Evolutionary conservation across 1,140 invertebrate genomes (phyloP), one percentile per base, ranked within the genome.

Genomic region (Sminthurinus signatus): DNA sequence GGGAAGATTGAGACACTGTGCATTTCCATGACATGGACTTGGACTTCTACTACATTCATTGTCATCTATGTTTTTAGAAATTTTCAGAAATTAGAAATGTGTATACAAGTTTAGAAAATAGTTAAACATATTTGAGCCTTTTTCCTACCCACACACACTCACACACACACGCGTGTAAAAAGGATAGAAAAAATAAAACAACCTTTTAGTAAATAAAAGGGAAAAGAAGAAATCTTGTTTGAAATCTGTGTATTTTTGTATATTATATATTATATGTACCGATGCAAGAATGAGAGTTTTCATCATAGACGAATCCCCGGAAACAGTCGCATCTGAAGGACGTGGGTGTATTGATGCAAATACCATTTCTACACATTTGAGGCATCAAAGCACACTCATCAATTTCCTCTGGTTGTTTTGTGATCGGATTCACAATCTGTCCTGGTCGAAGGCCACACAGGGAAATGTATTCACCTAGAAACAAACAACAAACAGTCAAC

Each of bases 341-440:
- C 0, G 86, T 86, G 8, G 86, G 85, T 0, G 85, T 88, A 74
- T 91, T 89, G 71, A 92, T 82, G 72, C 91, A 93, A 36, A 77
- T 73, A 39, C 62, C 91, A 70, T 93, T 88, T 54, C 84, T 85
- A 78, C 91, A 95, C 79, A 91, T 85, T 27, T 85, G 83, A 17
- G 88, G 87, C 85, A 90, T 91, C 46, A 88, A 78, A 14, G 82
- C 78, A 73, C 91, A 95, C 78, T 93, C 88, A 72, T 91, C 83
- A 39, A 71, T 88, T 67, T 88, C 85, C 67, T 84, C 83, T 0
- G 83, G 83, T 69, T 83, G 79, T 69, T 89, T 88, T 1, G 87
- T 90, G 72, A 88, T 83, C 0, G 86, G 87, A 73, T 90, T 86
- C 62, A 86, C 81, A 46, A 88, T 83, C 72, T 85, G 81, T 0